phyloP scores from a whole-genome alignment of 2,113 vertebrate genomes.

The Seriola dumerili region DNA sequence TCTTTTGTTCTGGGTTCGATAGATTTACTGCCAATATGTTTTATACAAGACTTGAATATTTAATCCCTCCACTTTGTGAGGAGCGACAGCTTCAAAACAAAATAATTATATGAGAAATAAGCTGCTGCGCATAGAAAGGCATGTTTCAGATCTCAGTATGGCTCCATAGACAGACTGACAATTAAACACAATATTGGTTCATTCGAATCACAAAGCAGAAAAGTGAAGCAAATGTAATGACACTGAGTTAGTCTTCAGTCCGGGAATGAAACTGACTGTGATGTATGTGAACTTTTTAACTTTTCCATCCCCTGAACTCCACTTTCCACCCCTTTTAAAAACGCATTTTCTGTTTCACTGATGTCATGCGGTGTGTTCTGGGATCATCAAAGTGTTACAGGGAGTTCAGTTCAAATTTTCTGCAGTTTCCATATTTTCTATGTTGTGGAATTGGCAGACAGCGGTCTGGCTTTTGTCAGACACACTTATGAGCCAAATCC shows the following conservation, averaged over 20 bases:
- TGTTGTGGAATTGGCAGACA: conserved; percentile 42
- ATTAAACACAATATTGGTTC: neutral
- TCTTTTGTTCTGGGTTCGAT: conserved; percentile 54
- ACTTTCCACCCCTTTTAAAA: neutral
- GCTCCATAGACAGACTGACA: neutral
- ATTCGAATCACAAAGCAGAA: neutral
- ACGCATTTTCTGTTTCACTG: neutral
- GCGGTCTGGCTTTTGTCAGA: conserved; percentile 65
- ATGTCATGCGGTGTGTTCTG: conserved; percentile 10
- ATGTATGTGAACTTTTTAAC: neutral
- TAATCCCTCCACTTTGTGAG: conserved; percentile 45
- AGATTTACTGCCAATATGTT: conserved; percentile 60
- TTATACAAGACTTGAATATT: conserved; percentile 58
- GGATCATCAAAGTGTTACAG: conserved; percentile 27
- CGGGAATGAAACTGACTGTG: conserved; percentile 10
- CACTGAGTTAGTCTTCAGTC: neutral
- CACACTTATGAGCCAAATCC: conserved; percentile 32
- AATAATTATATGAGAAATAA: conserved; percentile 49
- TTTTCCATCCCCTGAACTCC: conserved; percentile 1
- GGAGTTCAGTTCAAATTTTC: conserved; percentile 62
- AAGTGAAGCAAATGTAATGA: neutral
- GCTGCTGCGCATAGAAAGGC: neutral
- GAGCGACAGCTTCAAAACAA: conserved; percentile 50
- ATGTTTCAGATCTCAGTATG: conserved; percentile 23
- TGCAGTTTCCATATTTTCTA: conserved; percentile 38